Percentiles rank a stretch among this genome's conserved stretches.
Evolutionary conservation across 2,888 invertebrate species (phyloP).

Genomic region (Drosophila neotestacea): DNA sequence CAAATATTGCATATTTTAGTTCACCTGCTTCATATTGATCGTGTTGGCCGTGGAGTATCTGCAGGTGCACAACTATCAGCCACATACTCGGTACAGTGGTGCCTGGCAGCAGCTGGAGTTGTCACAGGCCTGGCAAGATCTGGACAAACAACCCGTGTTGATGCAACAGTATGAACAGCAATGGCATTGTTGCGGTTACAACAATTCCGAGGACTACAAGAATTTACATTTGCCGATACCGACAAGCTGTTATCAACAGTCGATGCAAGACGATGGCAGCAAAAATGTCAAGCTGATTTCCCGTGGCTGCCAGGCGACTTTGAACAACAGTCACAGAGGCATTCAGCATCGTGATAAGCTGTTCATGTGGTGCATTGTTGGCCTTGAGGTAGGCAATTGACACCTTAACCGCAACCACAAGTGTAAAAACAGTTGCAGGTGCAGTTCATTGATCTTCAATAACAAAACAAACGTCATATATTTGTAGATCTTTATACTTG

Average conservation of each 20-base stretch:
- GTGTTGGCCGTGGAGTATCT: conserved; percentile 75
- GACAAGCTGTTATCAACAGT: conserved; percentile 69
- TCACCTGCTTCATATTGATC: conserved; percentile 74
- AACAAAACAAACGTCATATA: conserved; percentile 12
- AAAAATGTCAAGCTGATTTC: conserved; percentile 39
- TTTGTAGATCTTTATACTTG: conserved; percentile 60
- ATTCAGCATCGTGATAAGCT: conserved; percentile 73
- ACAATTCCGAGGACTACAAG: conserved; percentile 70
- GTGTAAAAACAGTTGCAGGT: conserved; percentile 6
- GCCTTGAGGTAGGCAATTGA: conserved; percentile 68
- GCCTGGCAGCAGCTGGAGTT: conserved; percentile 71
- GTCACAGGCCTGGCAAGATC: conserved; percentile 64
- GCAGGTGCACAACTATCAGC: conserved; percentile 75
- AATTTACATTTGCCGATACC: conserved; percentile 66
- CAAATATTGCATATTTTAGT: conserved; percentile 52
- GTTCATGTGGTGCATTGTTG: conserved; percentile 75
- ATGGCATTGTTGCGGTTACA: conserved; percentile 75
- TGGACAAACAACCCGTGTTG: conserved; percentile 59
- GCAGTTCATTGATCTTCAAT: conserved; percentile 35
- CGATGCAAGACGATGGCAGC: conserved; percentile 8
- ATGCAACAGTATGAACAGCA: conserved; percentile 69
- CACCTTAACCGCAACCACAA: conserved; percentile 10
- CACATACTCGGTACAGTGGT: conserved; percentile 56
- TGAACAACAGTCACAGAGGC: conserved; percentile 58
- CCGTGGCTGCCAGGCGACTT: conserved; percentile 70